These are phyloP conservation scores for Drosophila planitibia DNA, from an alignment of 2,888 invertebrate genomes.

Conservation along the genomic window DNA sequence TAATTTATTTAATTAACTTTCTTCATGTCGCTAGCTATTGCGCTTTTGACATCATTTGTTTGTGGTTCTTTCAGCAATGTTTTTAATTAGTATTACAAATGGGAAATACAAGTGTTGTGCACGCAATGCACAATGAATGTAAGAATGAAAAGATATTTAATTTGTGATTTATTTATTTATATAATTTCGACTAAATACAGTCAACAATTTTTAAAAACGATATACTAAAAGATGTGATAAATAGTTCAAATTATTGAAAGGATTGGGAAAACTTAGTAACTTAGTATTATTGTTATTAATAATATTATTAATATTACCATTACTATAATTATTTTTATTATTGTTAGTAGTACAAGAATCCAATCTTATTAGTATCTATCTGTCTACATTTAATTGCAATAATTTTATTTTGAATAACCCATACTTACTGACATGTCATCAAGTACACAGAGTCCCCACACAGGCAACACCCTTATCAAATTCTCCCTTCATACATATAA, in stretches of 20 bases:
- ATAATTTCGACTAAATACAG: background rate
- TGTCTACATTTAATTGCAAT: background rate
- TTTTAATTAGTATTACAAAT: background rate
- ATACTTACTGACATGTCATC: background rate
- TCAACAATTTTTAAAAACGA: fast-evolving
- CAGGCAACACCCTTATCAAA: constrained; percentile 4
- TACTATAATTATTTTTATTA: background rate
- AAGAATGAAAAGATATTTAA: background rate
- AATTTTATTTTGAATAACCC: background rate
- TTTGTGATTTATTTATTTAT: background rate
- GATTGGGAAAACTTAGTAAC: background rate
- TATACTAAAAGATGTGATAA: background rate
- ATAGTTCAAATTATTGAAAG: background rate
- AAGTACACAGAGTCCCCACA: background rate
- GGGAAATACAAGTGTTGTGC: background rate
- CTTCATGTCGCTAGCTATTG: background rate
- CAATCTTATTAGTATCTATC: background rate
- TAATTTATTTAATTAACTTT: background rate
- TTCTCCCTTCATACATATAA: background rate
- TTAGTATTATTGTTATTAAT: background rate
- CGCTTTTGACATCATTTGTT: background rate
- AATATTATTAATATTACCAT: background rate
- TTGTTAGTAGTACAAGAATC: background rate
- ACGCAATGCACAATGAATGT: background rate
- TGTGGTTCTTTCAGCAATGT: background rate